Base-by-base conservation (phyloP, 2,888 invertebrate genomes). In the Exocentrus adspersus region DNA sequence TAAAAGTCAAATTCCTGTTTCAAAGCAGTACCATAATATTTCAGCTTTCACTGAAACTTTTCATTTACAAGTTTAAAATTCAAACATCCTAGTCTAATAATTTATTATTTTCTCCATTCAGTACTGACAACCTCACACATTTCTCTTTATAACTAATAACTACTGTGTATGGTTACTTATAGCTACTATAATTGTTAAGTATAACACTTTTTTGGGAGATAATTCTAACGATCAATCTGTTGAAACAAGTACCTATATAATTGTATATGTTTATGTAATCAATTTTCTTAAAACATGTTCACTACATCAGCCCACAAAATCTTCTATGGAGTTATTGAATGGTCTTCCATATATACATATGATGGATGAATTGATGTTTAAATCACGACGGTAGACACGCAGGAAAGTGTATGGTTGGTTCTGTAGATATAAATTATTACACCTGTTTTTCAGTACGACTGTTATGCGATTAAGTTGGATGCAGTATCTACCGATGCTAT, bases 281-380 rank as follows among this genome's bases (percentile, higher is more conserved):
- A 19, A 37, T 37, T 19, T 28, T 28, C 54, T 28, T 43, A 43
- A n/a, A 28, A 43, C 43, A 28, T 21, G 24, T 42, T n/a, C 24
- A 21, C 24, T 28, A n/a, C n/a, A n/a, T 1, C 41, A 16, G 2
- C 41, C 43, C 19, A 43, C 28, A 28, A 12, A 43, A 54, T 43
- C n/a, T 43, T 54, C 16, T 17, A 43, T 19, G 10, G 43, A 54
- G 45, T 54, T 42, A 54, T 43, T 9, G 17, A 19, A 20, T 37
- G n/a, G 5, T 43, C 43, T 43, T n/a, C 14, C 12, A 5, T 14
- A 12, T 12, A 37, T 37, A 3, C 1, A 0, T 37, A 37, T 5
- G n/a, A 3, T 5, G 37, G n/a, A 37, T 12, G 14, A 37, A 37
- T 37, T 24, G 14, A 37, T 14, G n/a, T 37, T 10, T n/a, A 37